Conservation (phyloP, 2,797 vertebrate genomes). For the Notamacropus eugenii region DNA sequence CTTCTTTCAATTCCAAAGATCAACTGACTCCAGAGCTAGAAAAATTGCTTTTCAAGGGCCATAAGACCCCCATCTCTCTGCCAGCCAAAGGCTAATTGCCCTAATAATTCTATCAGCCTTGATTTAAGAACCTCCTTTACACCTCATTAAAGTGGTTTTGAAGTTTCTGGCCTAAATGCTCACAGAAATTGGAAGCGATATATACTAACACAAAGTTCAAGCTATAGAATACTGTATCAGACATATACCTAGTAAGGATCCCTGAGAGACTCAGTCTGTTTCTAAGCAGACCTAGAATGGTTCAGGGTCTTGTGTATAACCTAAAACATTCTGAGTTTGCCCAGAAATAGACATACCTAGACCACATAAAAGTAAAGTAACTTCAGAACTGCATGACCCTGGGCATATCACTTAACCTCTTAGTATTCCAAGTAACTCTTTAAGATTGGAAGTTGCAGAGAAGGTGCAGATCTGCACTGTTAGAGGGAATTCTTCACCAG, state of each 20-base stretch:
- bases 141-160: background rate
- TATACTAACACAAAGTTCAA: background rate
- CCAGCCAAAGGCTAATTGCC: background rate
- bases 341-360: background rate
- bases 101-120: background rate
- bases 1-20: too few relatives aligned
- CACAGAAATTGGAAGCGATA: background rate
- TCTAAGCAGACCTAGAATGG: background rate
- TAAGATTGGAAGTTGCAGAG: background rate
- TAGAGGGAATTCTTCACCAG: background rate
- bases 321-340: background rate
- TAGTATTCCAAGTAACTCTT: background rate
- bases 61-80: background rate
- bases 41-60: background rate
- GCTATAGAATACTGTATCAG: too few relatives aligned
- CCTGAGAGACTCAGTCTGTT: background rate
- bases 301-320: background rate
- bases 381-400: background rate
- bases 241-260: background rate
- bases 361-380: background rate
- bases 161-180: background rate
- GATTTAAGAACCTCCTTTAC: background rate
- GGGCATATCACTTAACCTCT: background rate
- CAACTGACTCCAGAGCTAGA: background rate
- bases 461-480: background rate